A percentile compares a stretch with the other conserved stretches of the same genome.
Evolutionary conservation across 2,888 invertebrate species (phyloP).

Genomic region (Notodonta dromedarius): DNA sequence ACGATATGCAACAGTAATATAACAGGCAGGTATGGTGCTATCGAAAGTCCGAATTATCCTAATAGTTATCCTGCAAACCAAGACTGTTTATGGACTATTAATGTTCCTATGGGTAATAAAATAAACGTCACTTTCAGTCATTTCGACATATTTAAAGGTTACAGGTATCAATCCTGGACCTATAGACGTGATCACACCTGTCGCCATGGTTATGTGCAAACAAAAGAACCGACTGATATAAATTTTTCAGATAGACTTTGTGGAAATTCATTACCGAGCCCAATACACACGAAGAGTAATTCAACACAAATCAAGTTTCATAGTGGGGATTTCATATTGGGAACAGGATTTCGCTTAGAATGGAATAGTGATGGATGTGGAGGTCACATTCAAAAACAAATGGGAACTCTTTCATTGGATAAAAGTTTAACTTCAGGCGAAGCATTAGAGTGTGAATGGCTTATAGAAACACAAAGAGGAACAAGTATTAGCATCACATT

Average conservation of each 20-base stretch:
- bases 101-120: slow-evolving; percentile 90
- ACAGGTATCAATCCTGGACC: neutral
- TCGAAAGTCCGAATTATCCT: slow-evolving; percentile 95
- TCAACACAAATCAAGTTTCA: slow-evolving; percentile 87
- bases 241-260: slow-evolving; percentile 71
- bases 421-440: slow-evolving; percentile 84
- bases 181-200: slow-evolving; percentile 61
- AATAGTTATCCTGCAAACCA: slow-evolving; percentile 83
- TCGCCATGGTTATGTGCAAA: slow-evolving; percentile 84
- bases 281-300: slow-evolving; percentile 83
- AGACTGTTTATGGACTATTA: slow-evolving; percentile 91
- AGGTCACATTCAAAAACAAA: slow-evolving; percentile 82
- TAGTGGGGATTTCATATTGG: slow-evolving; percentile 81
- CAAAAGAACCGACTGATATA: slow-evolving; percentile 68
- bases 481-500: slow-evolving; percentile 88
- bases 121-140: slow-evolving; percentile 93
- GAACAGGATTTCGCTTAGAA: slow-evolving; percentile 92
- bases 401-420: slow-evolving; percentile 86
- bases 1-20: slow-evolving; percentile 88
- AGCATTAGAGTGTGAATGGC: slow-evolving; percentile 89
- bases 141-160: slow-evolving; percentile 74
- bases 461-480: slow-evolving; percentile 87
- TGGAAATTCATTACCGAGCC: slow-evolving; percentile 74
- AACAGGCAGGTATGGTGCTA: slow-evolving; percentile 88
- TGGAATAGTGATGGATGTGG: slow-evolving; percentile 92